phyloP scores from a whole-genome alignment of 2,113 vertebrate genomes.

The Melospiza georgiana region DNA sequence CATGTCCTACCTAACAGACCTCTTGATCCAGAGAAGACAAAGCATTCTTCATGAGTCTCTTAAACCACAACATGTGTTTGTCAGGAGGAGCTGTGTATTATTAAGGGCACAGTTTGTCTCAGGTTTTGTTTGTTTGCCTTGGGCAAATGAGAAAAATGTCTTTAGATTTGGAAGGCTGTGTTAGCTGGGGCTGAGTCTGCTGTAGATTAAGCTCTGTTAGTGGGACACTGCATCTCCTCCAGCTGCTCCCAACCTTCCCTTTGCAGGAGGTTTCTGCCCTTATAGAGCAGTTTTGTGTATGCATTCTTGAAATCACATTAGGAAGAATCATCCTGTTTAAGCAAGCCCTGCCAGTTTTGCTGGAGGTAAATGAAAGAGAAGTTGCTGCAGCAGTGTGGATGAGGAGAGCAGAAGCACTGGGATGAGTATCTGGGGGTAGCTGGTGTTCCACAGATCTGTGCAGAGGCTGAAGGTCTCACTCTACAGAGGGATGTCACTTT shows the following conservation, averaged over 20 bases:
- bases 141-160: neutral
- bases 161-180: fast-evolving
- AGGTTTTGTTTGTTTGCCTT: neutral
- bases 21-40: neutral
- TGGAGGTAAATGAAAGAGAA: neutral
- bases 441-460: neutral
- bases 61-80: neutral
- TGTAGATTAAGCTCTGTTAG: neutral
- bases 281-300: neutral
- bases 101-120: neutral
- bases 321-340: neutral
- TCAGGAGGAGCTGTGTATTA: neutral
- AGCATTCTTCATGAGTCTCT: neutral
- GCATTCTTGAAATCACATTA: neutral
- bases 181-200: neutral
- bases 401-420: neutral
- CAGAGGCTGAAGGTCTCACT: neutral
- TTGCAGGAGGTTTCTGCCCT: neutral
- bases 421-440: neutral
- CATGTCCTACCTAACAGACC: neutral
- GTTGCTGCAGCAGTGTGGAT: neutral
- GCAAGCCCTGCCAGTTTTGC: neutral
- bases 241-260: neutral
- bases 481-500: neutral
- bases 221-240: neutral